Conservation (phyloP, 2,113 vertebrate genomes). For the Coreoperca whiteheadi region DNA sequence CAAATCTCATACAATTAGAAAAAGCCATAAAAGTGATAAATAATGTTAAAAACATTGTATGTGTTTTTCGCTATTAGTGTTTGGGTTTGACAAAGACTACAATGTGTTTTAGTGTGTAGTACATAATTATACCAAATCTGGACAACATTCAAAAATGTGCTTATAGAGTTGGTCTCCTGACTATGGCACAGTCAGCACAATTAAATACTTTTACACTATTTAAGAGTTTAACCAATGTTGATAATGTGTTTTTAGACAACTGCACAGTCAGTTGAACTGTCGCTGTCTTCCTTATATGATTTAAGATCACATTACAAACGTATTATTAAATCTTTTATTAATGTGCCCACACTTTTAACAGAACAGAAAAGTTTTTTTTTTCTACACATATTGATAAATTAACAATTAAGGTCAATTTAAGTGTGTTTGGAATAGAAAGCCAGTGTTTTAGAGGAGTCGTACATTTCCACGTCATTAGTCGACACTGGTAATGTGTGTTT, state of each 20-base stretch:
- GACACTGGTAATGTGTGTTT: neutral
- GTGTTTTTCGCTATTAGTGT: neutral
- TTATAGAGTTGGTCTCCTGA: neutral
- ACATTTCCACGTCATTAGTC: neutral
- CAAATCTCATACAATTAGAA: neutral
- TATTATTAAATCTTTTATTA: neutral
- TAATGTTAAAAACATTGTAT: neutral
- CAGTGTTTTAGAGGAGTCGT: slow-evolving; percentile 18
- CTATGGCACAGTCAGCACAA: too few species aligned
- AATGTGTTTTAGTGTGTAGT: neutral
- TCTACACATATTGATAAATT: neutral
- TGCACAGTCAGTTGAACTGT: neutral
- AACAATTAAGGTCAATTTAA: neutral
- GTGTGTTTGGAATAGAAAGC: neutral
- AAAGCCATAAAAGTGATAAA: neutral
- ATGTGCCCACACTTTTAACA: neutral
- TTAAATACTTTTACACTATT: neutral
- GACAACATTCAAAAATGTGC: neutral
- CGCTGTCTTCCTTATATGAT: neutral
- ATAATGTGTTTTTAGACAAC: neutral
- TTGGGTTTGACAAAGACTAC: too few species aligned
- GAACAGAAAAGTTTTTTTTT: too few species aligned
- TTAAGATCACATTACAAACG: neutral
- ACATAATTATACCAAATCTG: neutral
- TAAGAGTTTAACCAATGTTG: neutral